Percentiles rank a stretch among this genome's conserved stretches.
These are phyloP conservation scores for Gorsachius magnificus DNA, from an alignment of 2,797 vertebrate genomes.

Conservation along the genomic window DNA sequence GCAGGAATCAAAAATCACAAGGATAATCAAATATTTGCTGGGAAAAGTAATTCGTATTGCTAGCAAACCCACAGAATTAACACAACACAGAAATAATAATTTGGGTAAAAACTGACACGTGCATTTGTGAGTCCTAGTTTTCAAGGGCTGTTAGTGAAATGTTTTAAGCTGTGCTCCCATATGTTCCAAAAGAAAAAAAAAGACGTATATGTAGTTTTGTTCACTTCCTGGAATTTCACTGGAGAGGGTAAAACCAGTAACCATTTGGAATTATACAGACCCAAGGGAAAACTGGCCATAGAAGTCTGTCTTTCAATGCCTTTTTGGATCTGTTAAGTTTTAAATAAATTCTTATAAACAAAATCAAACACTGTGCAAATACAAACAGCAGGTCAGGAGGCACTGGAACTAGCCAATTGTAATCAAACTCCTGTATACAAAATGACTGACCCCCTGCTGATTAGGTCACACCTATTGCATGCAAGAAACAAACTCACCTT, in stretches of 20 bases:
- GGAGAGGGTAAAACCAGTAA: not conserved
- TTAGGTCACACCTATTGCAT: not conserved
- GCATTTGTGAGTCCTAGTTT: not conserved
- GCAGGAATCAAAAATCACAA: not conserved
- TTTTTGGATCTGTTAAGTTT: not conserved
- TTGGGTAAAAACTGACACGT: not conserved
- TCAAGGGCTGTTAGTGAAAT: not conserved
- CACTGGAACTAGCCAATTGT: not conserved
- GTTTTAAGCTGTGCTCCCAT: not conserved
- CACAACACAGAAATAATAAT: not conserved
- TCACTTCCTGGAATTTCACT: not conserved
- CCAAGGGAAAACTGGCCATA: not conserved
- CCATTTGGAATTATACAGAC: not conserved
- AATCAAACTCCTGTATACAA: not conserved
- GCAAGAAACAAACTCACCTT: not conserved
- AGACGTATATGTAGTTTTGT: fast-evolving
- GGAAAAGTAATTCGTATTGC: not conserved
- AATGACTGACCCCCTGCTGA: not conserved
- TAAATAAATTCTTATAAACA: not conserved
- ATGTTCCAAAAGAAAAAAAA: not conserved
- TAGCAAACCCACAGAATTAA: not conserved
- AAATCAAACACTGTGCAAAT: not conserved
- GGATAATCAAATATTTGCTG: not conserved
- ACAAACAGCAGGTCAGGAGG: not conserved
- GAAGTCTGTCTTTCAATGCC: not conserved